These are phyloP conservation scores for Poecilia wingei DNA, from an alignment of 2,797 vertebrate genomes.

Conservation along the genomic window DNA sequence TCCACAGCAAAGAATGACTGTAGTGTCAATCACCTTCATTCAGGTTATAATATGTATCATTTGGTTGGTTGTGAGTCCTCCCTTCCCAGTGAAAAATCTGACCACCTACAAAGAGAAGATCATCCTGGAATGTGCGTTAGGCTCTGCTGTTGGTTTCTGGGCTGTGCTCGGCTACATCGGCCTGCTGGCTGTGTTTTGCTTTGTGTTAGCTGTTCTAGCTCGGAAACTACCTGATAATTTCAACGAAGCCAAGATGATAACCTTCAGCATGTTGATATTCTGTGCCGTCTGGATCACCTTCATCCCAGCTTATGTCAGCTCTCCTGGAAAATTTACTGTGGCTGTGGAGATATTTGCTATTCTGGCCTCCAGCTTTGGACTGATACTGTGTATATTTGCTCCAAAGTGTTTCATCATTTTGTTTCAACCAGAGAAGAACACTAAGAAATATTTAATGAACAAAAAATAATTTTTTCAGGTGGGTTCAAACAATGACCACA, in stretches of 20 bases:
- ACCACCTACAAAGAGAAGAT: too few species aligned
- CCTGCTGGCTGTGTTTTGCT: too few species aligned
- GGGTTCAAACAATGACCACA: conserved; percentile 27
- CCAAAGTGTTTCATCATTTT: conserved; percentile 5
- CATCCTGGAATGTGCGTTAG: too few species aligned
- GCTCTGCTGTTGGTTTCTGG: too few species aligned
- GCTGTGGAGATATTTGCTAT: conserved; percentile 8
- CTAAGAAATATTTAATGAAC: not conserved
- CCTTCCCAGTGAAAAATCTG: too few species aligned
- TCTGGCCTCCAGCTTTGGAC: conserved; percentile 1
- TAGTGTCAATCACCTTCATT: too few species aligned
- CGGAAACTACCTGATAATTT: conserved; percentile 64
- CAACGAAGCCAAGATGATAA: conserved; percentile 1
- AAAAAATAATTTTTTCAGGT: conserved; percentile 16
- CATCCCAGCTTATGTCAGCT: conserved; percentile 5
- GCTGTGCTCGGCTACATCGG: too few species aligned
- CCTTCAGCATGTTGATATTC: conserved; percentile 8
- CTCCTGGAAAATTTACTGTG: conserved; percentile 4
- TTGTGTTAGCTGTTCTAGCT: conserved; percentile 15
- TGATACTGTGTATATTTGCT: conserved; percentile 6
- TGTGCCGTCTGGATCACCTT: conserved; percentile 1
- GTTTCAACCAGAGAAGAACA: not conserved
- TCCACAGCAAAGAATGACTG: too few species aligned
- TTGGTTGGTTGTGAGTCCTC: too few species aligned
- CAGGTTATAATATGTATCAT: too few species aligned